Percentiles rank a stretch among this genome's conserved stretches.
phyloP scores from a whole-genome alignment of 2,797 vertebrate species.

The Vespertilio murinus region DNA sequence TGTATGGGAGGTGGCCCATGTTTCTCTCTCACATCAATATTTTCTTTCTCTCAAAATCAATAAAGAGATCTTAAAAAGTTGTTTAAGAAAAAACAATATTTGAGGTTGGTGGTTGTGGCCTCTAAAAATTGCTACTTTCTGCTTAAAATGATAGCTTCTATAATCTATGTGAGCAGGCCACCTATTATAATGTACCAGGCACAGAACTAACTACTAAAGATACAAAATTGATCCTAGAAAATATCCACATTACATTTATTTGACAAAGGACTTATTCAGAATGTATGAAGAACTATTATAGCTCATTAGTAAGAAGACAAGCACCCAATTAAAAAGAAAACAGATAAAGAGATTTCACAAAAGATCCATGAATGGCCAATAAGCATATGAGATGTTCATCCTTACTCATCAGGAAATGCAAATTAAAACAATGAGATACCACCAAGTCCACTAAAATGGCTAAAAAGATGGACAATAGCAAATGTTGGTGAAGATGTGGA shows the following conservation, averaged over 20 bases:
- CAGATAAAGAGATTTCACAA: not conserved
- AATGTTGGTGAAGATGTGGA: not conserved
- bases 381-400: not conserved
- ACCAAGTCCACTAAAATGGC: not conserved
- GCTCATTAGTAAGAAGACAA: conserved; percentile 7
- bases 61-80: too few relatives aligned
- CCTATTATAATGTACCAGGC: not conserved
- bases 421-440: not conserved
- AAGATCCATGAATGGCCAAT: not conserved
- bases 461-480: not conserved
- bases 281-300: not conserved
- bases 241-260: not conserved
- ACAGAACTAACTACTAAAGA: not conserved
- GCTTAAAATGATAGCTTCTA: not conserved
- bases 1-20: too few relatives aligned
- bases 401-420: not conserved
- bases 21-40: too few relatives aligned
- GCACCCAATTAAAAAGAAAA: not conserved
- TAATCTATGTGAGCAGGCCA: not conserved
- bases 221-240: not conserved
- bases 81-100: not conserved
- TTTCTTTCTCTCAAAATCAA: too few relatives aligned
- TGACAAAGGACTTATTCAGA: not conserved
- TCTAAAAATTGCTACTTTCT: conserved; percentile 7
- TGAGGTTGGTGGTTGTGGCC: not conserved